These are phyloP conservation scores for Centroberyx gerrardi DNA, from an alignment of 2,797 vertebrate species.

Conservation along the genomic window DNA sequence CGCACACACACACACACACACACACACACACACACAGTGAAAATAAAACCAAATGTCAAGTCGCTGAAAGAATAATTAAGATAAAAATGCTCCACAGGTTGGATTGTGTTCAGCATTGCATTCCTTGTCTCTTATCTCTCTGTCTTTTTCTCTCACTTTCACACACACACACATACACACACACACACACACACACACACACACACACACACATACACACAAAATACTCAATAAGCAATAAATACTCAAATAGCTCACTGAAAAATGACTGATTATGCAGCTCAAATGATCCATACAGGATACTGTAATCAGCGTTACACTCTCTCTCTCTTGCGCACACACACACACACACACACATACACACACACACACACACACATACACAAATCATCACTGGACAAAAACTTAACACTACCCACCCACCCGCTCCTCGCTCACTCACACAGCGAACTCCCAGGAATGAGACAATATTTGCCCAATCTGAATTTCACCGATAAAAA, in stretches of 20 bases:
- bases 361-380: conserved; percentile 27
- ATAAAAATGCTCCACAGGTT: conserved; percentile 50
- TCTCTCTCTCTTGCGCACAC: background rate
- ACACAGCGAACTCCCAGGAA: conserved; percentile 38
- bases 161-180: conserved; percentile 2
- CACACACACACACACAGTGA: background rate
- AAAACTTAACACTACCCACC: conserved; percentile 43
- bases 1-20: background rate
- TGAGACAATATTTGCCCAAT: conserved; percentile 61
- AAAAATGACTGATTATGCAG: conserved; percentile 45
- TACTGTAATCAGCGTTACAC: conserved; percentile 43
- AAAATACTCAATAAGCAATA: background rate
- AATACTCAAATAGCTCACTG: conserved; percentile 14
- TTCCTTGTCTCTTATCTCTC: conserved; percentile 3
- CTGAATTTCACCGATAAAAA: conserved; percentile 35
- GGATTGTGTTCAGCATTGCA: conserved; percentile 14
- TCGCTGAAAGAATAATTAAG: conserved; percentile 28
- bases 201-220: background rate
- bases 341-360: background rate
- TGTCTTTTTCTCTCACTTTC: background rate
- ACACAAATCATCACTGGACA: conserved; percentile 26
- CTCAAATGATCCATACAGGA: conserved; percentile 21
- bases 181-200: background rate
- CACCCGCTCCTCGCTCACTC: conserved; percentile 44
- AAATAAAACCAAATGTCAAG: conserved; percentile 43